These are phyloP conservation scores for Acanthosepion lycidas DNA, from an alignment of 2,888 invertebrate species.

Conservation along the genomic window DNA sequence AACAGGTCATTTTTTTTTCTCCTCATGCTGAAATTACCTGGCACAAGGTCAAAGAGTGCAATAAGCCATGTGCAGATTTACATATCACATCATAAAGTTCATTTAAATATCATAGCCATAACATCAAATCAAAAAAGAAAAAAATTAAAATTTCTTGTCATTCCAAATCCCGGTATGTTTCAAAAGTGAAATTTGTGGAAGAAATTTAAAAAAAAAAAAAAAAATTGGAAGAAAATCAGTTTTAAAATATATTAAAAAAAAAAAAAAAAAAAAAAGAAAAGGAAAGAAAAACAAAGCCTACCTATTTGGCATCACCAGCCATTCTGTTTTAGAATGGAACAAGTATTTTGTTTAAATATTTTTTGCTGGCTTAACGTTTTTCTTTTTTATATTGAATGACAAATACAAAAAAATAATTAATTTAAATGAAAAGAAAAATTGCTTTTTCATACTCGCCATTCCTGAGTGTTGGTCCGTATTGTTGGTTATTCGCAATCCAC, in stretches of 20 bases:
- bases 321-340: slow-evolving; percentile 40
- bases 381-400: slow-evolving; percentile 44
- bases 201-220: slow-evolving; percentile 37
- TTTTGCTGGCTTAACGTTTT: slow-evolving; percentile 46
- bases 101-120: slow-evolving; percentile 44
- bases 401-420: slow-evolving; percentile 39
- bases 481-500: slow-evolving; percentile 38
- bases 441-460: slow-evolving; percentile 45
- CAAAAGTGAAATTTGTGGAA: slow-evolving; percentile 40
- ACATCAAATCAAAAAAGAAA: slow-evolving; percentile 47
- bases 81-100: slow-evolving; percentile 48
- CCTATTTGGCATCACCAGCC: slow-evolving; percentile 40
- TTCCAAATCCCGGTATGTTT: slow-evolving; percentile 47
- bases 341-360: slow-evolving; percentile 46
- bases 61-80: slow-evolving; percentile 47
- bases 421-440: slow-evolving; percentile 36
- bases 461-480: slow-evolving; percentile 36
- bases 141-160: slow-evolving; percentile 42
- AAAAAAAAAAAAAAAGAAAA: slow-evolving; percentile 4
- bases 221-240: slow-evolving; percentile 11
- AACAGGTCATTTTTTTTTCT: slow-evolving; percentile 11
- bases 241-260: neutral
- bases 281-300: neutral
- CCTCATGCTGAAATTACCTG: slow-evolving; percentile 40
- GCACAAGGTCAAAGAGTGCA: slow-evolving; percentile 47